A percentile compares a stretch with the other conserved stretches of the same genome.
phyloP scores from a whole-genome alignment of 2,113 vertebrate genomes.

The Zonotrichia leucophrys region DNA sequence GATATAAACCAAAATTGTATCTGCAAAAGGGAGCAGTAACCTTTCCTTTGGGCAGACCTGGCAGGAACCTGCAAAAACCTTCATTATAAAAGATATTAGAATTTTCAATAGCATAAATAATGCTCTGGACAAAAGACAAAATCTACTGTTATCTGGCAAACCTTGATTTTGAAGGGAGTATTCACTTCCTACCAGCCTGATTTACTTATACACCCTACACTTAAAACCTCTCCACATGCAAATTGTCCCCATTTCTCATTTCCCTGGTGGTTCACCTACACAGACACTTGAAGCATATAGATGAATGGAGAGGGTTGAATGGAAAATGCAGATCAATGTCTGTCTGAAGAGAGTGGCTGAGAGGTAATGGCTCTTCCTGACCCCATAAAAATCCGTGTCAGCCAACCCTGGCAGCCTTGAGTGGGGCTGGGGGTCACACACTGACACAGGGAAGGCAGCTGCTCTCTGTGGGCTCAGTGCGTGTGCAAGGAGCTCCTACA shows the following conservation, averaged over 20 bases:
- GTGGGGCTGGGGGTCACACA: fast-evolving
- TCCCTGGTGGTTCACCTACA: neutral
- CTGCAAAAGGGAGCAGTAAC: neutral
- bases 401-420: neutral
- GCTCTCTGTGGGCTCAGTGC: fast-evolving
- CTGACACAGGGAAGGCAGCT: neutral
- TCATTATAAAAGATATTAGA: neutral
- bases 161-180: slow-evolving; percentile 1
- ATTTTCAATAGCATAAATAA: neutral
- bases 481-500: neutral
- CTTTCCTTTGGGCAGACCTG: neutral
- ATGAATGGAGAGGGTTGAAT: neutral
- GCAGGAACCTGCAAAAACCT: neutral
- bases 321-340: neutral
- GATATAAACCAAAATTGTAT: neutral
- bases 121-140: neutral
- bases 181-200: neutral
- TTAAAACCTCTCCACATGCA: neutral
- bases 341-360: neutral
- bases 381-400: neutral
- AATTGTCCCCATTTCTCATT: neutral
- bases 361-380: neutral
- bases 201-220: neutral
- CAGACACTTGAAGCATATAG: neutral
- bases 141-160: neutral